A percentile compares a stretch with the other conserved stretches of the same genome.
phyloP scores from a whole-genome alignment of 2,113 vertebrate genomes.

The Zosterops hypoxanthus region DNA sequence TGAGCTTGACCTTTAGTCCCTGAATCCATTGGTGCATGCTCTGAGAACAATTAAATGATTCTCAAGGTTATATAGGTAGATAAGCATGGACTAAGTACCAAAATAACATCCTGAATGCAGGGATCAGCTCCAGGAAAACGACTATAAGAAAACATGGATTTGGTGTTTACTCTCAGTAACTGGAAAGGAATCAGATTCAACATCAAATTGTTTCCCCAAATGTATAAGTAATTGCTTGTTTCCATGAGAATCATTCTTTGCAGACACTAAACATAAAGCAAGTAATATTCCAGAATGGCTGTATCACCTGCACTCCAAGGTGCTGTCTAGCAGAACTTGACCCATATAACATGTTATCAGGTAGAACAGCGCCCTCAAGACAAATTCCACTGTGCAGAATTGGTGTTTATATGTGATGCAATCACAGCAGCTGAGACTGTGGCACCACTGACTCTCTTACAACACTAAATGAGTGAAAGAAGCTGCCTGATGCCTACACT shows the following conservation, averaged over 20 bases:
- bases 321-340: background rate
- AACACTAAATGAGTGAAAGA: background rate
- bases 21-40: background rate
- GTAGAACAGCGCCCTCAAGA: background rate
- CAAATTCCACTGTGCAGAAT: background rate
- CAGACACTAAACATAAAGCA: background rate
- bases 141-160: background rate
- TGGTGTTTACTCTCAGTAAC: background rate
- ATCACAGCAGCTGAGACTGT: background rate
- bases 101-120: background rate
- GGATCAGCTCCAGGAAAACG: rapidly evolving
- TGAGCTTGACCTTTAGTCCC: background rate
- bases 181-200: background rate
- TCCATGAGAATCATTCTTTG: background rate
- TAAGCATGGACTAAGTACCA: background rate
- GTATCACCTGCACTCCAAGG: background rate
- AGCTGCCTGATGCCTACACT: background rate
- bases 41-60: background rate
- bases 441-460: background rate
- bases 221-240: background rate
- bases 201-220: background rate
- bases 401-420: background rate
- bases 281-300: background rate
- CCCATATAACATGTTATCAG: background rate
- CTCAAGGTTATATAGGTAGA: background rate